phyloP scores from a whole-genome alignment of 2,113 vertebrate species.

The Stictonetta naevosa region DNA sequence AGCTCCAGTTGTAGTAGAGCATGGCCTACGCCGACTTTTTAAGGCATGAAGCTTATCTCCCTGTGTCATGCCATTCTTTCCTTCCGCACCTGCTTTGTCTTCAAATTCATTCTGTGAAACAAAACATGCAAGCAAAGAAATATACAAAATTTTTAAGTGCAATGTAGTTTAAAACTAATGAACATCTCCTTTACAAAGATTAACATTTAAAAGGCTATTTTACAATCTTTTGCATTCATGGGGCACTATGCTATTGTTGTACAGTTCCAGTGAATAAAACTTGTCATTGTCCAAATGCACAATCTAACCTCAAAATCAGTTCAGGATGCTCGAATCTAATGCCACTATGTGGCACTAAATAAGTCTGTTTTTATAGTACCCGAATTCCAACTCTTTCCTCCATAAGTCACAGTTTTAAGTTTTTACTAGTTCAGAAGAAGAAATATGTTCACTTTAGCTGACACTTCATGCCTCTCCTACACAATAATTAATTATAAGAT shows the following conservation, averaged over 20 bases:
- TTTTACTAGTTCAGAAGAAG: not conserved
- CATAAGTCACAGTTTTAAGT: not conserved
- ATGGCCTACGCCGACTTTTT: slow-evolving; percentile 86
- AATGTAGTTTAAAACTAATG: not conserved
- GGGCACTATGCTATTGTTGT: not conserved
- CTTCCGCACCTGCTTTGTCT: slow-evolving; percentile 73
- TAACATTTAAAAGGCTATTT: not conserved
- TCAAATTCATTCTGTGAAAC: slow-evolving; percentile 78
- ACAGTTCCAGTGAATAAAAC: not conserved
- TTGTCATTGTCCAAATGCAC: not conserved
- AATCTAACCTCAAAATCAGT: not conserved
- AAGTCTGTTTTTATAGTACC: not conserved
- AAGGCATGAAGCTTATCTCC: slow-evolving; percentile 97
- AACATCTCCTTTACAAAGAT: not conserved
- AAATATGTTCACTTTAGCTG: not conserved
- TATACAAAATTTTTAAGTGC: not conserved
- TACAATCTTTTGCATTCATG: not conserved
- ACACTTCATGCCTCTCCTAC: not conserved
- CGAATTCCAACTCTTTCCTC: not conserved
- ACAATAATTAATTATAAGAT: not conserved
- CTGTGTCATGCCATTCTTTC: slow-evolving; percentile 83
- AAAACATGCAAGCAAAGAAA: not conserved
- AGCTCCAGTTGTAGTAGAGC: slow-evolving; percentile 79
- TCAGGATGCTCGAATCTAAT: not conserved
- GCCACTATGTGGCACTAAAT: not conserved